Evolutionary conservation across 2,113 vertebrate species (phyloP).

Genomic region (Chamaea fasciata): DNA sequence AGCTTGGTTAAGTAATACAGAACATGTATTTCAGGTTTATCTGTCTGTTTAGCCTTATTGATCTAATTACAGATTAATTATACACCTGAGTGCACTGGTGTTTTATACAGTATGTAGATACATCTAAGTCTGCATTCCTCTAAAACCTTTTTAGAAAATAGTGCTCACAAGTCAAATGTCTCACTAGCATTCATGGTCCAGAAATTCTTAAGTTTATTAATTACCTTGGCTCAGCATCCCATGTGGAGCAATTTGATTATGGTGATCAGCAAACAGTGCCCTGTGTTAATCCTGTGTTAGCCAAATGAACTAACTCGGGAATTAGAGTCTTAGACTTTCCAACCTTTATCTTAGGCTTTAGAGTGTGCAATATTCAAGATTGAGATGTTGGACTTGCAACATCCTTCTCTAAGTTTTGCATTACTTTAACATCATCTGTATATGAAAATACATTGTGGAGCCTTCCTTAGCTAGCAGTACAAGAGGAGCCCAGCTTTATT

Average conservation of each 20-base stretch:
- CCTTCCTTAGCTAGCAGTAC: neutral
- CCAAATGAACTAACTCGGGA: neutral
- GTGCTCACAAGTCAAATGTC: neutral
- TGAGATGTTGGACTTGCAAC: neutral
- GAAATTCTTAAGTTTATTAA: constrained; percentile 39
- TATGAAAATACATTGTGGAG: neutral
- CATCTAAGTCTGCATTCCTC: neutral
- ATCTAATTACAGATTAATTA: constrained; percentile 50
- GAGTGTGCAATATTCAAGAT: neutral
- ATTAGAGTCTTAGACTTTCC: neutral
- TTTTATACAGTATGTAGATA: neutral
- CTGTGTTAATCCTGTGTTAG: neutral
- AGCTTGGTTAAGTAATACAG: neutral
- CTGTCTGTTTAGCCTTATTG: constrained; percentile 20
- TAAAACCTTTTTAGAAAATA: neutral
- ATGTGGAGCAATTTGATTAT: neutral
- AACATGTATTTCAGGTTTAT: neutral
- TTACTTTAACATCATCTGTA: neutral
- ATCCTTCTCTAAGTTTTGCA: neutral
- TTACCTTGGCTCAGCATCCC: constrained; percentile 14
- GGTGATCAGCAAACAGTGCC: neutral
- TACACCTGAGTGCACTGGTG: neutral
- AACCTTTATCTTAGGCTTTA: neutral
- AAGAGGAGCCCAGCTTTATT: neutral
- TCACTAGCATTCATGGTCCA: neutral